These are phyloP conservation scores for Agrypnia vestita DNA, from an alignment of 1,140 invertebrate species.

Conservation along the genomic window DNA sequence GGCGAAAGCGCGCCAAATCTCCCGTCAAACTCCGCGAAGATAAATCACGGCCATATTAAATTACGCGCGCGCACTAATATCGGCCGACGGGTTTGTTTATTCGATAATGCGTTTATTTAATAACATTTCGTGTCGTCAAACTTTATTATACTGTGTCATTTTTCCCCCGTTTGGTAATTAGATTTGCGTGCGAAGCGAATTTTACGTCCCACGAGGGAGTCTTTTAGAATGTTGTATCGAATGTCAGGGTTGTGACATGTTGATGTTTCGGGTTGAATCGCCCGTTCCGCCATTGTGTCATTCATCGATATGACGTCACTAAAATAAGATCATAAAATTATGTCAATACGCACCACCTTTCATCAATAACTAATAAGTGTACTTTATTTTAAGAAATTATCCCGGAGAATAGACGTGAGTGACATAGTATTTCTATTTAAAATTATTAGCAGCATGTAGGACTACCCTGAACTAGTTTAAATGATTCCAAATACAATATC, in stretches of 20 bases:
- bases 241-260: not conserved
- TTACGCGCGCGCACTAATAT: slow-evolving; percentile 53
- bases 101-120: slow-evolving; percentile 61
- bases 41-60: slow-evolving; percentile 51
- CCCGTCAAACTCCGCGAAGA: not conserved
- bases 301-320: too few relatives aligned
- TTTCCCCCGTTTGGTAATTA: slow-evolving; percentile 54
- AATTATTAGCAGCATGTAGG: too few relatives aligned
- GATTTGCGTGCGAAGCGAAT: slow-evolving; percentile 47
- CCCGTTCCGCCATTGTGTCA: too few relatives aligned
- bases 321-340: too few relatives aligned
- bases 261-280: too few relatives aligned
- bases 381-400: too few relatives aligned
- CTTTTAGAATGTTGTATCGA: not conserved
- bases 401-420: too few relatives aligned
- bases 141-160: slow-evolving; percentile 57
- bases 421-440: too few relatives aligned
- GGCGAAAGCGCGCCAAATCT: not conserved
- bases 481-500: too few relatives aligned
- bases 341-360: too few relatives aligned
- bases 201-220: slow-evolving; percentile 9
- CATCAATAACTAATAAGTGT: too few relatives aligned
- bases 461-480: too few relatives aligned
- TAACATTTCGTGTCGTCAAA: slow-evolving; percentile 58
- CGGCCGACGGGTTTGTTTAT: slow-evolving; percentile 60